Percentiles rank a stretch among this genome's conserved stretches.
phyloP scores from a whole-genome alignment of 2,888 invertebrate species.

The Tetranychus truncatus region DNA sequence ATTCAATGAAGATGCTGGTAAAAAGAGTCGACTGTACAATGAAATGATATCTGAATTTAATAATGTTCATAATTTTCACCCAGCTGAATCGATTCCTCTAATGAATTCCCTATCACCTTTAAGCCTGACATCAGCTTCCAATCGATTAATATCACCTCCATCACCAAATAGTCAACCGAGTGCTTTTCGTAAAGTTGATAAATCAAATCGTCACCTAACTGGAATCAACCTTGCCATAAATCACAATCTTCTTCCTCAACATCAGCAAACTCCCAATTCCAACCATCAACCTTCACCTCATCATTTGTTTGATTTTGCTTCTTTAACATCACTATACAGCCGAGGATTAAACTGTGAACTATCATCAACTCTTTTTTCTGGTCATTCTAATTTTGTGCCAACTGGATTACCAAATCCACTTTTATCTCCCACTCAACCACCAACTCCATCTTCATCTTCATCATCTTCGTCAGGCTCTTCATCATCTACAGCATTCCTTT shows the following conservation, averaged over 20 bases:
- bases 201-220: background rate
- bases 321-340: background rate
- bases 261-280: background rate
- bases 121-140: background rate
- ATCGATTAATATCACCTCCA: constrained; percentile 7
- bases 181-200: constrained; percentile 14
- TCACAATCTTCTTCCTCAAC: background rate
- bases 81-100: background rate
- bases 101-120: constrained; percentile 9
- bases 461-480: background rate
- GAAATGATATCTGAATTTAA: background rate
- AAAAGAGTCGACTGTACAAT: background rate
- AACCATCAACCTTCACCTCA: background rate
- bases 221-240: background rate
- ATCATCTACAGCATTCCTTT: background rate
- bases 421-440: background rate
- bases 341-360: background rate
- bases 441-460: background rate
- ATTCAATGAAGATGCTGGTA: constrained; percentile 7
- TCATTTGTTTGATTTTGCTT: background rate
- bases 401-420: background rate
- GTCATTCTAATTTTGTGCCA: background rate
- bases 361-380: background rate
- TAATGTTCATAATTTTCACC: background rate
- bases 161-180: constrained; percentile 7